phyloP scores from a whole-genome alignment of 2,888 invertebrate genomes.

The Enchytraeus crypticus region DNA sequence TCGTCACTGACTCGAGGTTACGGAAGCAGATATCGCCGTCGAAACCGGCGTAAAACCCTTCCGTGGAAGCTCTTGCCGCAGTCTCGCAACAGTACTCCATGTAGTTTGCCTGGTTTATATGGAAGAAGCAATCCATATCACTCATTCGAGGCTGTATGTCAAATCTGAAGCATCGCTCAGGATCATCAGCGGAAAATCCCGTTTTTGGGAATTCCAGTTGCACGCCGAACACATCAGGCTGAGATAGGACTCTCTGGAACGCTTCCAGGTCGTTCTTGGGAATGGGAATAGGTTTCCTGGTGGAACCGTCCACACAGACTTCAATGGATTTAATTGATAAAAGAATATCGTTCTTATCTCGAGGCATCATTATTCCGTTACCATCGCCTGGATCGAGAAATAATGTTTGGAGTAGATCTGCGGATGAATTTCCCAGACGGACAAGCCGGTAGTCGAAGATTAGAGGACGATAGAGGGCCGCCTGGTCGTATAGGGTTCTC shows the following conservation, averaged over 20 bases:
- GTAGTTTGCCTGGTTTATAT: slow-evolving; percentile 3
- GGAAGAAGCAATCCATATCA: slow-evolving; percentile 6
- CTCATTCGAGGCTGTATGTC: neutral
- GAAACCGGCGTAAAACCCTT: neutral
- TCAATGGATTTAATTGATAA: neutral
- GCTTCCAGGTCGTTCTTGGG: neutral
- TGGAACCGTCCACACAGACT: neutral
- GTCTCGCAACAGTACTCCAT: neutral
- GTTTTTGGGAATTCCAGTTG: neutral
- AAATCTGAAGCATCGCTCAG: neutral
- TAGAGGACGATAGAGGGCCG: neutral
- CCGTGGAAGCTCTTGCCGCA: neutral
- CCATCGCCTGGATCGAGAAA: too few species aligned
- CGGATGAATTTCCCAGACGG: neutral
- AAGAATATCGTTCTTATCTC: too few species aligned
- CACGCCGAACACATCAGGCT: too few species aligned
- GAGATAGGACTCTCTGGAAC: neutral
- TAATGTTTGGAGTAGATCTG: neutral
- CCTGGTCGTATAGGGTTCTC: neutral
- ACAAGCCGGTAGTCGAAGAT: neutral
- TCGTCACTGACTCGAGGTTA: neutral
- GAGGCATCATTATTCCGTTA: too few species aligned
- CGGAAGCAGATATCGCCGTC: slow-evolving; percentile 1
- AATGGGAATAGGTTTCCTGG: neutral
- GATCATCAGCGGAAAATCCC: neutral